Evolutionary conservation across 2,797 vertebrate genomes (phyloP), one percentile per base, ranked within the genome.

Genomic region (Neostethus bicornis): DNA sequence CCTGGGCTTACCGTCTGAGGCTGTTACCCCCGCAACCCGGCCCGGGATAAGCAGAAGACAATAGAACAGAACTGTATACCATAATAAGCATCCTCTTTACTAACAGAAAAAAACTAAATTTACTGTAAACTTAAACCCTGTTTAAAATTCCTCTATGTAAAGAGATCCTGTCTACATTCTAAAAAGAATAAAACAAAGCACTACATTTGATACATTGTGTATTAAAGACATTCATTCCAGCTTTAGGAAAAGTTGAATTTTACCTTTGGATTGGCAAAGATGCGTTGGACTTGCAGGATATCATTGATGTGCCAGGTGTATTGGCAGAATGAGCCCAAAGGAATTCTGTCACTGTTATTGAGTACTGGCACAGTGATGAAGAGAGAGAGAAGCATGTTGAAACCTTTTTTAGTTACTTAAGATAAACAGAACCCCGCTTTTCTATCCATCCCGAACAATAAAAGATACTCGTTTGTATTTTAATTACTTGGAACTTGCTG

Each of bases 251-350:
- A 6, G 19, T 0, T 2, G 24, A 12, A 0, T 2, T 57, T 78
- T 71, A 96, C 96, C 95, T 96, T 90, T 0, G 93, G 91, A 0
- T 94, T 96, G 67, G 97, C 93, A 14, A 98, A 95, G 86, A 96
- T 94, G 79, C 92, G 94, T 73, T 95, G 96, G 76, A 96, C 93
- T 59, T 97, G 95, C 79, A 90, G 81, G 65, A 93, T 80, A 53
- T 90, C 95, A 65, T 93, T 96, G 90, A 97, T 94, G 86, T 96
- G 94, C 96, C 95, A 97, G 1, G 93, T 96, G 79, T 95, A 96
- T 78, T 96, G 96, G 75, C 94, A 94, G 86, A 95, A 93, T 7
- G 93, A 93, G 56, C 95, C 94, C 66, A 92, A 80, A 6, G 93
- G 93, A 52, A 94, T 89, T 10, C 92, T 92, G 4, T 95, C 93